These are phyloP conservation scores for Seriola rivoliana DNA, from an alignment of 2,113 vertebrate genomes.

Conservation along the genomic window DNA sequence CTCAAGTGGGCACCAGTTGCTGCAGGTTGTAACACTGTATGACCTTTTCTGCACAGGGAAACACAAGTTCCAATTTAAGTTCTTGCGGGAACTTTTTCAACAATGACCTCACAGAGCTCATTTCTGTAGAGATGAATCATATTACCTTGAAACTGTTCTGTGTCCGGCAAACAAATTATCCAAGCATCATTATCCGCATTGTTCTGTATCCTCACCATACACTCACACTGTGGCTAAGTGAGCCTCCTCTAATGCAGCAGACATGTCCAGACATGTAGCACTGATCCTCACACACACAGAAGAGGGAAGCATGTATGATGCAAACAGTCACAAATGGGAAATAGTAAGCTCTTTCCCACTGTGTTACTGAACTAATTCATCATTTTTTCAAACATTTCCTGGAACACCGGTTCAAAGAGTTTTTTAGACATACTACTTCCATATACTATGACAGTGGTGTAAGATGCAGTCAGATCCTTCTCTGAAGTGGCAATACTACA, in stretches of 20 bases:
- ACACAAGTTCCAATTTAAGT: conserved; percentile 28
- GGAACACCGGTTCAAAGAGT: too few relatives aligned
- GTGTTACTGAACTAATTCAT: neutral
- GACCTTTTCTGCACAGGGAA: conserved; percentile 37
- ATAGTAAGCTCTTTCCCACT: neutral
- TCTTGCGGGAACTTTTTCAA: conserved; percentile 25
- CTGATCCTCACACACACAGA: conserved; percentile 12
- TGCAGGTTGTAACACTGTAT: conserved; percentile 32
- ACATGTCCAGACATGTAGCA: conserved; percentile 80
- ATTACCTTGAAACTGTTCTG: conserved; percentile 63
- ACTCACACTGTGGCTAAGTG: conserved; percentile 5
- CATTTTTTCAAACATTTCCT: neutral
- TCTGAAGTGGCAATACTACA: neutral
- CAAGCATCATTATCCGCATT: conserved; percentile 36
- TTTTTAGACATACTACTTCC: neutral
- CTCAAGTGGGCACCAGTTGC: conserved; percentile 32
- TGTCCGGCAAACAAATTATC: conserved; percentile 48
- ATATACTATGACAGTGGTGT: neutral
- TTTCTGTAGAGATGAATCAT: conserved; percentile 25
- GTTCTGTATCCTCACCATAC: conserved; percentile 22
- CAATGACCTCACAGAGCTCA: neutral
- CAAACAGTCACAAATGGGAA: conserved; percentile 24
- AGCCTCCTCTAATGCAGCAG: conserved; percentile 39
- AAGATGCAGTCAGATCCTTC: neutral
- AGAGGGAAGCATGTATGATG: conserved; percentile 15